A percentile compares a stretch with the other conserved stretches of the same genome.
These are phyloP conservation scores for Heteromyza rotundicornis DNA, from an alignment of 2,888 invertebrate species.

Conservation along the genomic window DNA sequence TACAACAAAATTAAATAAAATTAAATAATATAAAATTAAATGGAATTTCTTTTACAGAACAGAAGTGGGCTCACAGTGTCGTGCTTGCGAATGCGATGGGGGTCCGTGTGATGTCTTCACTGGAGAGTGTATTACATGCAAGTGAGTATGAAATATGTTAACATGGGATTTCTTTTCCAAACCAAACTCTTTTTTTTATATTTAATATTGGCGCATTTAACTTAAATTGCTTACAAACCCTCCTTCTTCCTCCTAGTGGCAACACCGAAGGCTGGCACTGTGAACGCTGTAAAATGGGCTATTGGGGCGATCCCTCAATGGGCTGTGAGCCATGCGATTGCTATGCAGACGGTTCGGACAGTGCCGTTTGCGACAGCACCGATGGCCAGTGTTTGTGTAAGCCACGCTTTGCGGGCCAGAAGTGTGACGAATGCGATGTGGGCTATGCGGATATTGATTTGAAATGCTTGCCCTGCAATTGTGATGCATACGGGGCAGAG, in stretches of 20 bases:
- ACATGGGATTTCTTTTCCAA: too few relatives aligned
- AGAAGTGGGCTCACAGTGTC: slow-evolving; percentile 74
- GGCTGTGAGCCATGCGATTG: slow-evolving; percentile 81
- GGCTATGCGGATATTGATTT: slow-evolving; percentile 77
- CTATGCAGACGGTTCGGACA: slow-evolving; percentile 74
- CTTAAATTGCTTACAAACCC: too few relatives aligned
- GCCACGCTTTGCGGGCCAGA: slow-evolving; percentile 73
- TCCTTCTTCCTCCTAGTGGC: slow-evolving; percentile 52
- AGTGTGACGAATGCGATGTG: slow-evolving; percentile 73
- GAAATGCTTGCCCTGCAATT: slow-evolving; percentile 82
- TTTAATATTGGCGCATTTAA: too few relatives aligned
- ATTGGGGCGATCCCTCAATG: slow-evolving; percentile 70
- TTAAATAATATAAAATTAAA: too few relatives aligned
- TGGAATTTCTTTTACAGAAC: too few relatives aligned
- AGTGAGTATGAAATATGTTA: slow-evolving; percentile 44
- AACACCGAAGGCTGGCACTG: slow-evolving; percentile 72
- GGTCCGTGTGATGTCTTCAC: slow-evolving; percentile 83
- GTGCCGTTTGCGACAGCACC: slow-evolving; percentile 72
- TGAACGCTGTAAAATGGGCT: slow-evolving; percentile 71
- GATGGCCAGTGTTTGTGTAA: slow-evolving; percentile 80
- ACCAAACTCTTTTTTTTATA: too few relatives aligned
- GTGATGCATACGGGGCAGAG: slow-evolving; percentile 73
- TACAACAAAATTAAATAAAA: too few relatives aligned
- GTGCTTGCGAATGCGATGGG: slow-evolving; percentile 84
- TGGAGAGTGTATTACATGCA: slow-evolving; percentile 87